Evolutionary conservation across 2,797 vertebrate genomes (phyloP).

Genomic region (Nannoperca obscura): DNA sequence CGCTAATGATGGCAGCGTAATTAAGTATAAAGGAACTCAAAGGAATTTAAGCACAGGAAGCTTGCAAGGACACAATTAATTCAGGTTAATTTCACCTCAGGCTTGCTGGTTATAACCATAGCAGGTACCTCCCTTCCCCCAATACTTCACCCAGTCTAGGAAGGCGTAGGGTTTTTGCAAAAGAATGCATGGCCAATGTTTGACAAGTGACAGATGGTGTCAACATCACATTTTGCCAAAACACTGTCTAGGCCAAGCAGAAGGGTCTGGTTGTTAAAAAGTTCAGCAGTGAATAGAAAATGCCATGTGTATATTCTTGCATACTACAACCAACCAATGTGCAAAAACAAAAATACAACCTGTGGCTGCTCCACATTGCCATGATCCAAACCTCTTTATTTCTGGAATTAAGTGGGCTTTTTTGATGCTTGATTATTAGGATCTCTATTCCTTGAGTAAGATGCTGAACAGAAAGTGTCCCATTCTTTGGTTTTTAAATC

Average conservation of each 20-base stretch:
- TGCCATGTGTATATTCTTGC: not conserved
- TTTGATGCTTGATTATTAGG: not conserved
- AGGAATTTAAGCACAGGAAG: not conserved
- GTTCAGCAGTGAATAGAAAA: constrained; percentile 5
- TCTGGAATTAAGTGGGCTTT: not conserved
- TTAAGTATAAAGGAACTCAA: constrained; percentile 35
- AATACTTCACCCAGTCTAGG: not conserved
- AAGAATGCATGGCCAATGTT: not conserved
- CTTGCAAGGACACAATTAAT: constrained; percentile 16
- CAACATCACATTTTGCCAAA: not conserved
- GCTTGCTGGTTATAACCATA: constrained; percentile 8
- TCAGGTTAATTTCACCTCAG: constrained; percentile 10
- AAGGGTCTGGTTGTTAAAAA: not conserved
- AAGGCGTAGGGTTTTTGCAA: not conserved
- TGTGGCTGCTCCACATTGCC: not conserved
- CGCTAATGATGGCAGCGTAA: constrained; percentile 45
- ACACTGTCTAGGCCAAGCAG: not conserved
- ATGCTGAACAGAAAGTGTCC: not conserved
- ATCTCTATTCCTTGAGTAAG: not conserved
- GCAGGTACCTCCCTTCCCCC: not conserved
- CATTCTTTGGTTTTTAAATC: too few species aligned
- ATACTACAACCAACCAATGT: not conserved
- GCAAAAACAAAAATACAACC: not conserved
- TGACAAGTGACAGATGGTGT: constrained; percentile 5
- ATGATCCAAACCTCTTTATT: not conserved